Evolutionary conservation across 2,797 vertebrate genomes (phyloP).

Genomic region (Argyrosomus regius): DNA sequence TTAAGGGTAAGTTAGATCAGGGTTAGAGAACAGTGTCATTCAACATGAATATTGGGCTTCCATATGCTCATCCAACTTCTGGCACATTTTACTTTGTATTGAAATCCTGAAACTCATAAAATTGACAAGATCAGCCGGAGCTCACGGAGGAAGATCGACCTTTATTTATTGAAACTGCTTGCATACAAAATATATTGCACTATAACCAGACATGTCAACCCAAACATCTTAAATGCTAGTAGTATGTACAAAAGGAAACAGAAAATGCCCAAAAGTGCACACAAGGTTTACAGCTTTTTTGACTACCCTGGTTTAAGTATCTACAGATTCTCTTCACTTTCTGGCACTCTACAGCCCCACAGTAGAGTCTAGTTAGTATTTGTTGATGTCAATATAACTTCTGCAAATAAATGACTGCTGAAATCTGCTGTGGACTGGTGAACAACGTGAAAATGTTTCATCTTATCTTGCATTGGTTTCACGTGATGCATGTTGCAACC

Average conservation of each 20-base stretch:
- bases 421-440: conserved; percentile 72
- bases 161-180: conserved; percentile 99
- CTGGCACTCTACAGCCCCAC: conserved; percentile 84
- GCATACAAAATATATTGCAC: conserved; percentile 99
- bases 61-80: background rate
- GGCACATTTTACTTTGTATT: background rate
- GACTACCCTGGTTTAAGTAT: conserved; percentile 95
- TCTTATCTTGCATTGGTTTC: conserved; percentile 3
- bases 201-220: conserved; percentile 99
- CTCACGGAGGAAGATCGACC: conserved; percentile 95
- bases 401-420: conserved; percentile 91
- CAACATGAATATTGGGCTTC: background rate
- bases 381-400: conserved; percentile 89
- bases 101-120: background rate
- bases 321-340: conserved; percentile 88
- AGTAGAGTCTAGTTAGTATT: conserved; percentile 88
- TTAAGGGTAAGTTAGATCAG: background rate
- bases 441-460: conserved; percentile 24
- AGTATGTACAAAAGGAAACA: conserved; percentile 93
- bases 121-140: conserved; percentile 55
- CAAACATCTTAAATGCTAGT: conserved; percentile 92
- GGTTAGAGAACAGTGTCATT: background rate
- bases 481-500: conserved; percentile 19
- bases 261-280: conserved; percentile 92
- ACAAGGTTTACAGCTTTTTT: conserved; percentile 90